Evolutionary conservation across 1,140 invertebrate genomes (phyloP), one percentile per base, ranked within the genome.

Genomic region (Probaryconus sp.): DNA sequence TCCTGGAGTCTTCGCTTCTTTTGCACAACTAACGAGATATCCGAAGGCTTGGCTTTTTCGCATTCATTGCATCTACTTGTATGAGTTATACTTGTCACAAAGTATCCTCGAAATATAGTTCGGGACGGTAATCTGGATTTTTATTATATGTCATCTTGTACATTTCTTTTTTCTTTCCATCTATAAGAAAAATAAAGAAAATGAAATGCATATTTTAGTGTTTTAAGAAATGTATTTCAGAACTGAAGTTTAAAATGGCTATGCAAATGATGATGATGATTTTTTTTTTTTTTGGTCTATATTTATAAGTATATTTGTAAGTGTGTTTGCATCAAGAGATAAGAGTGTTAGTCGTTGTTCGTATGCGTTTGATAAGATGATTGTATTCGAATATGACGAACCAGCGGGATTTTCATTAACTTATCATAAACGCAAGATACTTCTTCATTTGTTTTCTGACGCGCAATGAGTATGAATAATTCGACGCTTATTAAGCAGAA

Each of bases 21-120:
- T 71, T 61, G 58, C 71, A 69, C 80, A 68, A 78, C 82, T 85
- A 85, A 85, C 82, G 80, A 86, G 82, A 82, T 81, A 76, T 69
- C 67, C n/a, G n/a, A n/a, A n/a, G n/a, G n/a, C 63, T 55, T 38
- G 48, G 21, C 37, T 9, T 17, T 24, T 21, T 73, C 70, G 68
- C 70, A 68, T 81, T 81, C 76, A 79, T 78, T 76, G 74, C 70
- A 60, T 60, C 30, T 45, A 43, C 43, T 70, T 70, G n/a, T n/a
- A 70, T 76, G 72, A 70, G 31, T 65, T 60, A 67, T 63, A 31
- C 37, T 28, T 68, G 63, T 63, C 55, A 55, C 55, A 56, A 63
- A 63, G 11, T 53, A 65, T 43, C 50, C 43, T 50, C 51, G 48
- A 56, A 58, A 72, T 64, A 70, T 53, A 48, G 28, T n/a, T n/a